Evolutionary conservation across 2,113 vertebrate genomes (phyloP).

Genomic region (Thamnophis sirtalis): DNA sequence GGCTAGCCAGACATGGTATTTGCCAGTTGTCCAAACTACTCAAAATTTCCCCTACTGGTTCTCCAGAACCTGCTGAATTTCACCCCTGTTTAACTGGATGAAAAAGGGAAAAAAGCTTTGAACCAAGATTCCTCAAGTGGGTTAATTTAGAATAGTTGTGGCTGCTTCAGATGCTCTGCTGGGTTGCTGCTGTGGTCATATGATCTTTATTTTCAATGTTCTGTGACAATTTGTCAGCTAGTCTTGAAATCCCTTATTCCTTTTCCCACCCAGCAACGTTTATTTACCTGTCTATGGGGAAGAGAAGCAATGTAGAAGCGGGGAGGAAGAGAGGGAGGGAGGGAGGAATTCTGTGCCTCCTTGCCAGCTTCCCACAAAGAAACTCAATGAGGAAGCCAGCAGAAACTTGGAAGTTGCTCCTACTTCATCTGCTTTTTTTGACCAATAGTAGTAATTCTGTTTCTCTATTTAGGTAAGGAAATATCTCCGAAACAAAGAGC

Average conservation of each 20-base stretch:
- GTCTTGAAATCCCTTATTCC: neutral
- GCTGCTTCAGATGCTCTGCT: neutral
- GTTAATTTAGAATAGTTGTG: neutral
- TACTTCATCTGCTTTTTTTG: neutral
- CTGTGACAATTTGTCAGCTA: neutral
- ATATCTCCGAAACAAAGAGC: neutral
- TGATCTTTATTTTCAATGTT: neutral
- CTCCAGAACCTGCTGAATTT: too few relatives aligned
- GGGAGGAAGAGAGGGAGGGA: neutral
- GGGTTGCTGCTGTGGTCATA: neutral
- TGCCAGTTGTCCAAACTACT: too few relatives aligned
- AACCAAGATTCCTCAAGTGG: neutral
- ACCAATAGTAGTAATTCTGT: neutral
- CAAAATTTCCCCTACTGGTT: too few relatives aligned
- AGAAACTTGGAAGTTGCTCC: neutral
- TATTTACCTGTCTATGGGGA: neutral
- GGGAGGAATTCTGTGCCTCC: neutral
- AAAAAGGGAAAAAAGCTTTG: neutral
- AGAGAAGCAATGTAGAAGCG: neutral
- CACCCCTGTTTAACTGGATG: neutral
- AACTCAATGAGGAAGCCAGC: neutral
- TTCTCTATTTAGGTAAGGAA: neutral
- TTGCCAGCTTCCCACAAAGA: neutral
- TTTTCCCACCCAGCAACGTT: neutral
- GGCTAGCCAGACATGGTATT: too few relatives aligned